Evolutionary conservation across 2,113 vertebrate species (phyloP), one percentile per base, ranked within the genome.

Genomic region (Grantiella picta): DNA sequence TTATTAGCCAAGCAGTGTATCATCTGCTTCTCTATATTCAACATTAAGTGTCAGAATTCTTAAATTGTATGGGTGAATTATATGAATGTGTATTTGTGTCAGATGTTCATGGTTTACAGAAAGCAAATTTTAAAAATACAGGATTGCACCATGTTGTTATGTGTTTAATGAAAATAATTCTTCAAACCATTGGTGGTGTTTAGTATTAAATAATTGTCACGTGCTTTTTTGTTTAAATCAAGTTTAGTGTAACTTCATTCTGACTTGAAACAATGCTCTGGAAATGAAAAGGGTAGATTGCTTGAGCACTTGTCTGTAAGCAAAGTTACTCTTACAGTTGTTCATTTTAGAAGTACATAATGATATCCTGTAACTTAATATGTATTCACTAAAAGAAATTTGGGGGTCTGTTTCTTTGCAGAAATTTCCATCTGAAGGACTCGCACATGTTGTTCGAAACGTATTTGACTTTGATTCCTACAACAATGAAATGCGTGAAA

Each of bases 401-500:
- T 54, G 65, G 6, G 5, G 27, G 2, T 60, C 40, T 91, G 12
- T 80, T 75, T 96, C 71, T 97, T 81, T 65, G 60, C 97, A 99
- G 99, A 99, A 98, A 98, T 99, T 99, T 97, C 99, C 99, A 15
- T 80, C 97, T 8, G 99, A 99, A 97, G 99, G 99, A 83, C 97
- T 99, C 45, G 98, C 99, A 87, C 99, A 96, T 53, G 99, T 99
- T 92, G 98, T 99, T 94, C 98, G 98, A 59, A 99, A 99, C 5
- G 99, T 99, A 19, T 99, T 99, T 86, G 99, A 99, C 97, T 99
- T 99, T 52, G 99, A 99, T 96, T 99, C 99, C 42, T 99, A 99
- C 98, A 99, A 99, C 97, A 98, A 97, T 2, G 98, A 99, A 97
- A 98, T 95, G 97, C 96, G 98, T 56, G 99, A 99, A 92, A 98